Evolutionary conservation across 2,113 vertebrate genomes (phyloP), one percentile per base, ranked within the genome.

Genomic region (Rostratula benghalensis): DNA sequence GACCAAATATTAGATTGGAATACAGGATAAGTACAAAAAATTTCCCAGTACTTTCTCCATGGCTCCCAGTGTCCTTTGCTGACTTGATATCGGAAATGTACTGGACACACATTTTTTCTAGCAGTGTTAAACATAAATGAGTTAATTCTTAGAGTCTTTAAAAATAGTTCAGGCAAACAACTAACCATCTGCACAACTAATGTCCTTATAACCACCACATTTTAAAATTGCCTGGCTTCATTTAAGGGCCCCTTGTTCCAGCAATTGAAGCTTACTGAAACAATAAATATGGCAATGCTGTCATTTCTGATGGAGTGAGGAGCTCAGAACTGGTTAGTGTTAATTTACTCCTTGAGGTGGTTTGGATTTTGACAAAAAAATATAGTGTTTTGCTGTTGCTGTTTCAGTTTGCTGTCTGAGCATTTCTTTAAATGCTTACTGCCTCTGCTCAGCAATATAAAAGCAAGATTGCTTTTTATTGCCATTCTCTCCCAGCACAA

Each of bases 401-500:
- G 39, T 84, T 95, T 87, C 83, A 73, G 83, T 89, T 95, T 97
- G 86, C 89, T 96, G 80, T 39, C 86, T 92, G 92, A 91, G 76
- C 92, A 73, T 84, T 94, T 94, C 94, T 84, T 87, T 53, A 93
- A 96, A 92, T 63, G 80, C 65, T 83, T 94, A 31, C 75, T 83
- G 80, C 69, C 61, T 91, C 74, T 90, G 69, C 88, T 93, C 88
- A 95, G 89, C 76, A 91, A 54, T 83, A 83, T 84, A 87, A 94
- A 95, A 95, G 48, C 80, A 78, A 7, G n/a, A 95, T 79, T 92
- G 64, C 65, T 79, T 96, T 96, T 97, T 94, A 95, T 85, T 90
- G 74, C 83, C 61, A 37, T 78, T 92, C 61, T 90, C 24, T 89
- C 41, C 68, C 61, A 94, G 74, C 37, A 63, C 61, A 94, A 87